Percentiles rank a stretch among this genome's conserved stretches.
phyloP scores from a whole-genome alignment of 2,888 invertebrate species.

The Spatulosminthurus flaviceps region DNA sequence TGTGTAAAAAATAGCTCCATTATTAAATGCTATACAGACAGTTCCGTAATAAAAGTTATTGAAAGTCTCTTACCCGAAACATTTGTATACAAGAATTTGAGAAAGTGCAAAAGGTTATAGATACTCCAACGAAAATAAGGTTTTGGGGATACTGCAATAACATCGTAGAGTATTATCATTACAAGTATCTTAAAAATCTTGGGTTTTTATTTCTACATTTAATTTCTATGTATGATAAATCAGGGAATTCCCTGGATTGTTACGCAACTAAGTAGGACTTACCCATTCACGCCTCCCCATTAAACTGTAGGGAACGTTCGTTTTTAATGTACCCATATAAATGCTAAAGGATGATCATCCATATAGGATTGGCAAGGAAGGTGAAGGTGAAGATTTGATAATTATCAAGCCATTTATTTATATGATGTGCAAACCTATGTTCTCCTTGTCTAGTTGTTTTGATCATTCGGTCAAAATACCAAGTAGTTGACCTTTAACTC shows the following conservation, averaged over 20 bases:
- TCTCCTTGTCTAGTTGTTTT: not conserved
- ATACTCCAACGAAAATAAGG: no score
- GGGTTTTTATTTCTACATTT: no score
- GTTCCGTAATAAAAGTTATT: no score
- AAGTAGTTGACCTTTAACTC: not conserved
- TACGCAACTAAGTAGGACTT: not conserved
- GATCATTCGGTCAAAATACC: constrained; percentile 24
- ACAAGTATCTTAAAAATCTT: no score
- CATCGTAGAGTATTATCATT: no score
- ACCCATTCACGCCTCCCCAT: no score
- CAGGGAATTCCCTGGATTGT: not conserved
- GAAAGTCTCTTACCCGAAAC: no score
- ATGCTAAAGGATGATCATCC: not conserved
- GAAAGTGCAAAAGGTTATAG: no score
- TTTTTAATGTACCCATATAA: constrained; percentile 1
- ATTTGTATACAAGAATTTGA: no score
- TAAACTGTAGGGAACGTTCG: not conserved
- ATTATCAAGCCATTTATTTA: constrained; percentile 10
- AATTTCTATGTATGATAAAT: constrained; percentile 1
- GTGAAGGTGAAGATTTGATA: constrained; percentile 5
- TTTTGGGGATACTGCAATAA: no score
- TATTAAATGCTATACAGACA: no score
- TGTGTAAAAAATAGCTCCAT: no score
- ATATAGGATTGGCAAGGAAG: not conserved
- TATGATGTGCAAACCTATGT: not conserved